Percentiles rank a stretch among this genome's conserved stretches.
Evolutionary conservation across 1,140 invertebrate genomes (phyloP).

Genomic region (Anoplophora glabripennis): DNA sequence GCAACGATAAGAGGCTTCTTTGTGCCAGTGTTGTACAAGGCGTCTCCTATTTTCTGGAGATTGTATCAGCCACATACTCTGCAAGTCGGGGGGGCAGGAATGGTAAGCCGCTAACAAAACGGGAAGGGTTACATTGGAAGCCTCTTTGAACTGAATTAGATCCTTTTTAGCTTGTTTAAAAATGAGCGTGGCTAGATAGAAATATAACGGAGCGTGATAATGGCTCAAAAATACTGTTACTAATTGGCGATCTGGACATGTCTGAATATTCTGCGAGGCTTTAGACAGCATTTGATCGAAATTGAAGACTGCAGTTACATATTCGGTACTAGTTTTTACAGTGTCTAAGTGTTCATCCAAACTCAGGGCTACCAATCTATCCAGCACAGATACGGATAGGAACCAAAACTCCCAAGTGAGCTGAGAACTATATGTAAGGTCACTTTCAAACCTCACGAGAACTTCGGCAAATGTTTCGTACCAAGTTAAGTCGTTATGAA

Average conservation of each 20-base stretch:
- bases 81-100: conserved; percentile 52
- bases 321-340: conserved; percentile 53
- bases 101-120: conserved; percentile 66
- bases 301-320: conserved; percentile 55
- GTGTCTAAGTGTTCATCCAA: conserved; percentile 54
- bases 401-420: conserved; percentile 66
- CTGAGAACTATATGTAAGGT: conserved; percentile 38
- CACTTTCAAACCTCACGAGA: conserved; percentile 55
- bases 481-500: conserved; percentile 67
- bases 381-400: conserved; percentile 65
- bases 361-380: conserved; percentile 65
- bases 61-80: conserved; percentile 58
- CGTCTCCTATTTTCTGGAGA: conserved; percentile 54
- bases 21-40: conserved; percentile 56
- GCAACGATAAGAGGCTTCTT: conserved; percentile 63
- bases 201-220: conserved; percentile 74
- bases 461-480: conserved; percentile 72
- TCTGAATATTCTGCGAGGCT: conserved; percentile 50
- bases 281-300: conserved; percentile 73
- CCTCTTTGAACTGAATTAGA: conserved; percentile 63
- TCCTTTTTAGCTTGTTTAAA: conserved; percentile 66
- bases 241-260: conserved; percentile 54
- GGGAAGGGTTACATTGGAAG: conserved; percentile 56
- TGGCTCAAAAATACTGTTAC: conserved; percentile 66
- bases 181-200: conserved; percentile 67